These are phyloP conservation scores for Drosophila sulfurigaster DNA, from an alignment of 1,140 invertebrate species.

Conservation along the genomic window DNA sequence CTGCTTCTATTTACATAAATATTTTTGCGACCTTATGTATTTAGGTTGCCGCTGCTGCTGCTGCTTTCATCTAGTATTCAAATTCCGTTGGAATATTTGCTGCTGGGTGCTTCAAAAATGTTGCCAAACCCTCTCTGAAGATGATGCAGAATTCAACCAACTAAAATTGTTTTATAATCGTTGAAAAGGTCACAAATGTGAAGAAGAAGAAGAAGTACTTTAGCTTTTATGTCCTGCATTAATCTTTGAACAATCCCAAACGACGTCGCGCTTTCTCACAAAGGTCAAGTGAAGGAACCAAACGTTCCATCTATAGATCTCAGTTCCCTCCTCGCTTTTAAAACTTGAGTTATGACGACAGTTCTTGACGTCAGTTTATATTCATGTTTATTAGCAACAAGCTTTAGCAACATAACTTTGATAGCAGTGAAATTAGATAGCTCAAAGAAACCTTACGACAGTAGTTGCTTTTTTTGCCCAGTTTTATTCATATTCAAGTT, in stretches of 20 bases:
- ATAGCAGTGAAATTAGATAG: background rate
- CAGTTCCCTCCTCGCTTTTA: too few relatives aligned
- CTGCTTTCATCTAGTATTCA: constrained; percentile 9
- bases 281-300: too few relatives aligned
- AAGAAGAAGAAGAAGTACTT: too few relatives aligned
- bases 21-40: constrained; percentile 16
- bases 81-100: constrained; percentile 4
- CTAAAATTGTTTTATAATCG: constrained; percentile 8
- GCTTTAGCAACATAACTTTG: constrained; percentile 2
- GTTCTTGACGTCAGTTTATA: background rate
- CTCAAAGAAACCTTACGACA: constrained; percentile 1
- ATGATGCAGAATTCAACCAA: background rate
- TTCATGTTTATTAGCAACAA: background rate
- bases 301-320: too few relatives aligned
- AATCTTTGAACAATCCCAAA: too few relatives aligned
- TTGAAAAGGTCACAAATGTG: background rate
- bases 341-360: background rate
- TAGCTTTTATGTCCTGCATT: too few relatives aligned
- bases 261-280: too few relatives aligned
- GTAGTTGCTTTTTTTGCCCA: background rate
- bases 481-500: constrained; percentile 16
- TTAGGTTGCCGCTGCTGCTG: constrained; percentile 10
- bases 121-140: background rate
- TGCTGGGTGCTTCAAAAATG: background rate
- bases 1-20: constrained; percentile 30